Percentiles rank a stretch among this genome's conserved stretches.
Conservation (phyloP, 35 echinoderm and acorn worm genomes). For the Amphiura filiformis region DNA sequence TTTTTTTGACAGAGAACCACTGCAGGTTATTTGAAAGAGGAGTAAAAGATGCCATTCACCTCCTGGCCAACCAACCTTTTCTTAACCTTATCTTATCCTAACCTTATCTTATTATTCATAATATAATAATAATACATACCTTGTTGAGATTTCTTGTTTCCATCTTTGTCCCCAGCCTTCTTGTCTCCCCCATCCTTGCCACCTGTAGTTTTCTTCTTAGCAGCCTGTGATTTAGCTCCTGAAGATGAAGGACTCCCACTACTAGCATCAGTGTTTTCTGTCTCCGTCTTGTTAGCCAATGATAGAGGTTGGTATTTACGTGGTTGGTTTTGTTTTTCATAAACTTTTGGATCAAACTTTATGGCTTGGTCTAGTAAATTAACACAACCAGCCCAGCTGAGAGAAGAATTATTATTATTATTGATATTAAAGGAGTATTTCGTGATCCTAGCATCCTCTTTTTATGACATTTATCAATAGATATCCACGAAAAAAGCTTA, state of each 20-base stretch:
- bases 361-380: conserved; percentile 55
- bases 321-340: neutral
- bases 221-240: neutral
- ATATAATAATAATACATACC: too few relatives aligned
- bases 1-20: too few relatives aligned
- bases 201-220: neutral
- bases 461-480: too few relatives aligned
- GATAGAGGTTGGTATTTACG: neutral
- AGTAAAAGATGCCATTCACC: too few relatives aligned
- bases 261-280: neutral
- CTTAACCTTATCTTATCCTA: too few relatives aligned
- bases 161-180: neutral
- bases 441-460: too few relatives aligned
- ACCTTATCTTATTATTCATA: too few relatives aligned
- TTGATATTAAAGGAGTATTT: too few relatives aligned
- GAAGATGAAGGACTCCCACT: neutral
- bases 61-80: too few relatives aligned
- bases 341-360: conserved; percentile 1
- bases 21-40: too few relatives aligned
- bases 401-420: too few relatives aligned
- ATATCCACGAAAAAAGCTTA: too few relatives aligned
- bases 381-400: conserved; percentile 73
- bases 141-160: neutral
- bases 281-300: neutral
- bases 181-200: neutral